Conservation (phyloP, 1,140 invertebrate genomes). For the Micrasema minimum region DNA sequence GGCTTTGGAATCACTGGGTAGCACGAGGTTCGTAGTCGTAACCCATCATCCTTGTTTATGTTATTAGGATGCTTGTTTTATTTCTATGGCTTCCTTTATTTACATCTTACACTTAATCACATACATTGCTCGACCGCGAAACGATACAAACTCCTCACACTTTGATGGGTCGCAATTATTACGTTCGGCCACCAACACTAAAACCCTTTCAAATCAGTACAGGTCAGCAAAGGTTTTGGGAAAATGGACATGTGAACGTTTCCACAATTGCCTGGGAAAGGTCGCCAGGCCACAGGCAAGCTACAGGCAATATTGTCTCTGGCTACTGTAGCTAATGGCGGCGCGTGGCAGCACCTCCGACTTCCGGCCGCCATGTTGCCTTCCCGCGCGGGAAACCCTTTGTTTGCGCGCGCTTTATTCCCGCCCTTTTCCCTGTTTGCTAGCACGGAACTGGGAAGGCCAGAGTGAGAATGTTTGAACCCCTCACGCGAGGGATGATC, state of each 20-base stretch:
- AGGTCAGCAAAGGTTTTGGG: constrained; percentile 20
- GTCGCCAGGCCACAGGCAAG: background rate
- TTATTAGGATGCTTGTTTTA: no score
- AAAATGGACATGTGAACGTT: background rate
- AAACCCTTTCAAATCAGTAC: background rate
- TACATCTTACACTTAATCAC: no score
- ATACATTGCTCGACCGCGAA: no score
- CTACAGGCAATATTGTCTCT: constrained; percentile 7
- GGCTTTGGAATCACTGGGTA: no score
- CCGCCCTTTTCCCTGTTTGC: background rate
- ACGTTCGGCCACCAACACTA: no score
- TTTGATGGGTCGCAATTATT: no score
- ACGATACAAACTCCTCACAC: no score
- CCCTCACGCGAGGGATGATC: constrained; percentile 1
- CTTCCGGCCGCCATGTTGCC: constrained; percentile 46
- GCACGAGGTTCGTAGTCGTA: no score
- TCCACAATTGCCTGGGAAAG: constrained; percentile 24
- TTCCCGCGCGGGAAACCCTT: constrained; percentile 51
- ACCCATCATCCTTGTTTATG: no score
- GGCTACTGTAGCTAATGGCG: constrained; percentile 43
- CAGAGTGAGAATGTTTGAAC: background rate
- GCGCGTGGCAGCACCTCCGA: constrained; percentile 48
- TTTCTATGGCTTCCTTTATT: no score
- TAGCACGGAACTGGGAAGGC: background rate
- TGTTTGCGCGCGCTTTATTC: constrained; percentile 44